Conservation (phyloP, 2,888 invertebrate species). For the Patella pellucida region DNA sequence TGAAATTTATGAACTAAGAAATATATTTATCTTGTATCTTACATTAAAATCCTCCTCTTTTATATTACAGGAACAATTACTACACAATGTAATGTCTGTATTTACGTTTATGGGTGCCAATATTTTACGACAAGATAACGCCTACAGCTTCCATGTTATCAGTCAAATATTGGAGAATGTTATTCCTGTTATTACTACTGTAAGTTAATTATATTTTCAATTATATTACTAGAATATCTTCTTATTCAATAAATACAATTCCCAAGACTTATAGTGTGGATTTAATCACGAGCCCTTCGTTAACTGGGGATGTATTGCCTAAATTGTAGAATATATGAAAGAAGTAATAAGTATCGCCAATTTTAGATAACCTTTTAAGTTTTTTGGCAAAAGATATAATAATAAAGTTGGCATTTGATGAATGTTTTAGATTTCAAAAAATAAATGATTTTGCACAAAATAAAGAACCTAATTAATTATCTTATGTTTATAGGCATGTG, state of each 20-base stretch:
- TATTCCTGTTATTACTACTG: slow-evolving; percentile 84
- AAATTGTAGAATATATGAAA: too few species aligned
- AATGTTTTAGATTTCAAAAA: too few species aligned
- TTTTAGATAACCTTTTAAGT: too few species aligned
- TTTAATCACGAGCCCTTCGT: too few species aligned
- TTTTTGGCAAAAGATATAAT: too few species aligned
- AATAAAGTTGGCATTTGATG: too few species aligned
- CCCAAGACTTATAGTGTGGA: too few species aligned
- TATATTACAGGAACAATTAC: slow-evolving; percentile 76
- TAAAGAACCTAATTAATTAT: too few species aligned
- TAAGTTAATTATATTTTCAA: slow-evolving; percentile 45
- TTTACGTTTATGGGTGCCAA: slow-evolving; percentile 98
- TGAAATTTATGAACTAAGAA: too few species aligned
- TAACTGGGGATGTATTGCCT: too few species aligned
- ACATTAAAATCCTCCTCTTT: background rate
- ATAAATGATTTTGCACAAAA: too few species aligned
- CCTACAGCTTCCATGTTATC: slow-evolving; percentile 94
- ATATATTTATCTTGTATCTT: background rate
- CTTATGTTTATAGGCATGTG: slow-evolving; percentile 50
- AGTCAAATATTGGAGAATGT: slow-evolving; percentile 89
- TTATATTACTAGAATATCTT: background rate
- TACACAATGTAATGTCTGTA: slow-evolving; percentile 94
- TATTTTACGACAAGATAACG: slow-evolving; percentile 91
- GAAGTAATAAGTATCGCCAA: too few species aligned
- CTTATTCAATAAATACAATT: background rate